Percentiles rank a stretch among this genome's conserved stretches.
phyloP scores from a whole-genome alignment of 2,888 invertebrate genomes.

The Troides oblongomaculatus region DNA sequence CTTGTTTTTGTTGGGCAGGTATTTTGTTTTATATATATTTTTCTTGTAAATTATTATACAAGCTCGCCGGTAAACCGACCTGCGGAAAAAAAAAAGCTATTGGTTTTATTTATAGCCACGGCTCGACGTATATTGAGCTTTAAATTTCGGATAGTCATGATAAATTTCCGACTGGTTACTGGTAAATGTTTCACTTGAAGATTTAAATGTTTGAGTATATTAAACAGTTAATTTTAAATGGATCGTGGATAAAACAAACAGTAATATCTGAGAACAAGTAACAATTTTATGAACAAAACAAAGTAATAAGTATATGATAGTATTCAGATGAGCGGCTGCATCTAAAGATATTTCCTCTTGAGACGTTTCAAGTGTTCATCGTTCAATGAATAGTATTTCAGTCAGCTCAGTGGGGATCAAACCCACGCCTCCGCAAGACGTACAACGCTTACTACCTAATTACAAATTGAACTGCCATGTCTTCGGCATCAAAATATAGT shows the following conservation, averaged over 20 bases:
- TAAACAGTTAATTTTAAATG: background rate
- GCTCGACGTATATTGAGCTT: slow-evolving; percentile 19
- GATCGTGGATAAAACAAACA: background rate
- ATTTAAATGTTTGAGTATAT: background rate
- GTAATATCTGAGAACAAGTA: no score
- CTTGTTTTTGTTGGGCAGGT: background rate
- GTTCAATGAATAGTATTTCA: no score
- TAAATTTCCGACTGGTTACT: slow-evolving; percentile 11
- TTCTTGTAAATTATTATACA: slow-evolving; percentile 3
- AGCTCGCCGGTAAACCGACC: slow-evolving; percentile 8
- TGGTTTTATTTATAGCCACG: slow-evolving; percentile 15
- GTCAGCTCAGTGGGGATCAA: no score
- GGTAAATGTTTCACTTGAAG: background rate
- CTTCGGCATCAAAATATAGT: no score
- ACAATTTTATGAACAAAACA: no score
- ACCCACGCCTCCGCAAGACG: no score
- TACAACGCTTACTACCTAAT: no score
- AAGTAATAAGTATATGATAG: no score
- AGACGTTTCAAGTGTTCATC: no score
- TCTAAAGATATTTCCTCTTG: no score
- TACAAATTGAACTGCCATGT: no score
- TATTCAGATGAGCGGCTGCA: no score
- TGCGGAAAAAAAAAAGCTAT: slow-evolving; percentile 17
- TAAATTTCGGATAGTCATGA: slow-evolving; percentile 14
- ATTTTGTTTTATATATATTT: slow-evolving; percentile 6